These are phyloP conservation scores for Andrena minutula DNA, from an alignment of 2,888 invertebrate species.

Conservation along the genomic window DNA sequence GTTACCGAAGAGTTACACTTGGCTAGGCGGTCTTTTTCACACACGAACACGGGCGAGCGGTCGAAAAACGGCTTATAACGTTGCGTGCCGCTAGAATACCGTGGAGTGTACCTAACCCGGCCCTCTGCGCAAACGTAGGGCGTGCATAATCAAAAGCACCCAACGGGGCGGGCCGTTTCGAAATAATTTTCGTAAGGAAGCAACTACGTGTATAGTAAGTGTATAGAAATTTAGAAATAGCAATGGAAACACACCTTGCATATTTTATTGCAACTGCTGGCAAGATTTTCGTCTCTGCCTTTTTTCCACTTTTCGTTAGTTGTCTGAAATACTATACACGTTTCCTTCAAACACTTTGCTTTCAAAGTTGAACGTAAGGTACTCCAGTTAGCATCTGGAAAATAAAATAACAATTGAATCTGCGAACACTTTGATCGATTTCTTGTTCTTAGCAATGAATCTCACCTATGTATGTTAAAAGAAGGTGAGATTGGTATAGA, in stretches of 20 bases:
- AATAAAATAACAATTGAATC: constrained; percentile 12
- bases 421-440: background rate
- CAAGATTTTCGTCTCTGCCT: constrained; percentile 81
- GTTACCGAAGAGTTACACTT: background rate
- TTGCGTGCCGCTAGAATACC: constrained; percentile 4
- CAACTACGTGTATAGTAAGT: background rate
- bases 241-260: constrained; percentile 71
- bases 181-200: background rate
- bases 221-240: background rate
- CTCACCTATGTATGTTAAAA: constrained; percentile 86
- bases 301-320: constrained; percentile 84
- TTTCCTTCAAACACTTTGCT: constrained; percentile 85
- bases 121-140: constrained; percentile 29
- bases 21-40: background rate
- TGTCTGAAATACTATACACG: constrained; percentile 85
- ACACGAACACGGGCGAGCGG: constrained; percentile 11
- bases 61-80: constrained; percentile 21
- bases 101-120: background rate
- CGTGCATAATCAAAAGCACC: background rate
- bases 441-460: background rate
- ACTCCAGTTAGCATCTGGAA: constrained; percentile 82
- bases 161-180: constrained; percentile 23
- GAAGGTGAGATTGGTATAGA: constrained; percentile 88
- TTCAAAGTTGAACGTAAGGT: constrained; percentile 80
- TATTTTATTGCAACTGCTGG: constrained; percentile 69